Evolutionary conservation across 30 jellyfish, hydroid and myxozoan genomes (phyloP), one percentile per base, ranked within the genome.

Genomic region (Morbakka virulenta): DNA sequence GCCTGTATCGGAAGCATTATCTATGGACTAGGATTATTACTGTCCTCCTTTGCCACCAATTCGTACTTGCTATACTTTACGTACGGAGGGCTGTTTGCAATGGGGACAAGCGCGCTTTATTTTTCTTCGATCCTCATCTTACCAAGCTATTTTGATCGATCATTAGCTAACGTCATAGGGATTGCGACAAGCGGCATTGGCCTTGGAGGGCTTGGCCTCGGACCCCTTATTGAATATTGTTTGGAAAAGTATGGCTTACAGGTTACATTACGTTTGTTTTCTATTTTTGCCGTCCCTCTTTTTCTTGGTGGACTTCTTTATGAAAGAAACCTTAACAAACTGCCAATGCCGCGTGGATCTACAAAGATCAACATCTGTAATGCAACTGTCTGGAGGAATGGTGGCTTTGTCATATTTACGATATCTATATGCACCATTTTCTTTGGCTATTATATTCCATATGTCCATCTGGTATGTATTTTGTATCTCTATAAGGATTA

Each of bases 401-500:
- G 75, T 32, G 89, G 77, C n/a, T 84, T 74, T 35, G 71, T 84
- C 23, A 64, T 84, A 0, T 84, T 86, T 86, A 64, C 89, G 0
- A 52, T 84, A 21, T 12, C 64, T 21, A 82, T 84, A 32, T 75
- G 89, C 84, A 24, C 76, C 27, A 11, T 84, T 20, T 84, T 84
- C 74, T 74, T 69, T 29, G 89, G 78, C 21, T 27, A 76, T 33
- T 84, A 84, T 26, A 69, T 84, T n/a, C 95, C 95, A 2, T 84
- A 34, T 32, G 95, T 84, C 1, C 95, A 84, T 28, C 49, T 84
- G 95, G 95, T 84, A 52, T 74, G 95, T 74, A 4, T 71, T 49
- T 2, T 32, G 32, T 22, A 47, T 47, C 12, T 47, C 14, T 47
- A 47, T 47, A 12, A 47, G n/a, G 14, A 9, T 47, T 12, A 47